Conservation (phyloP, 2,113 vertebrate genomes). For the Pontoporia blainvillei region DNA sequence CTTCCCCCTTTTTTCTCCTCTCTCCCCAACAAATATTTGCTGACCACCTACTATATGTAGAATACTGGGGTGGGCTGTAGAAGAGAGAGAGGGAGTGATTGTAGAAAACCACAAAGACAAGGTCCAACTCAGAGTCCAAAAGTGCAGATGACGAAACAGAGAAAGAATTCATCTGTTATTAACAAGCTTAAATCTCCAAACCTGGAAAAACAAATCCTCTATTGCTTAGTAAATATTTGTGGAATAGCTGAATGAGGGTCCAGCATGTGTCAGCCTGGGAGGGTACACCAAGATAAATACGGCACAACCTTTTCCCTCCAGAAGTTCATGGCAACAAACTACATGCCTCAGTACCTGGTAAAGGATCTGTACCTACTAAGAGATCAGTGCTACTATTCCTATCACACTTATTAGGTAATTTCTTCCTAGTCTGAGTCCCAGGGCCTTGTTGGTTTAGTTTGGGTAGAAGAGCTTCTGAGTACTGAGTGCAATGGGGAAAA, state of each 20-base stretch:
- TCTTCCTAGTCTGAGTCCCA: not conserved
- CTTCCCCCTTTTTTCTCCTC: not conserved
- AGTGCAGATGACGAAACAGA: conserved; percentile 45
- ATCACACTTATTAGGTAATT: not conserved
- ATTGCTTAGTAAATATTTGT: conserved; percentile 45
- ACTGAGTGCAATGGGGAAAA: not conserved
- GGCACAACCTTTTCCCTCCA: not conserved
- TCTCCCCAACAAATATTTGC: not conserved
- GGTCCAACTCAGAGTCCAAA: not conserved
- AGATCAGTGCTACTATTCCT: not conserved
- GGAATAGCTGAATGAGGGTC: not conserved
- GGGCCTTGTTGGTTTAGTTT: not conserved
- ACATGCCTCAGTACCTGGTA: not conserved
- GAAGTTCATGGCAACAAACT: not conserved
- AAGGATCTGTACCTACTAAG: not conserved
- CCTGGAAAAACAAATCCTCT: conserved; percentile 46
- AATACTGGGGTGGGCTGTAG: not conserved
- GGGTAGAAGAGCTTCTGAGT: not conserved
- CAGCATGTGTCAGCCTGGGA: not conserved
- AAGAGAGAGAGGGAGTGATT: not conserved
- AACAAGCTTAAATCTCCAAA: conserved; percentile 47
- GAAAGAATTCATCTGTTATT: conserved; percentile 42
- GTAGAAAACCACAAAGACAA: not conserved
- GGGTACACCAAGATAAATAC: not conserved
- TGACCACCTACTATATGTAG: not conserved